Conservation (phyloP, 2,888 invertebrate species). For the Nipponacmea schrenckii region DNA sequence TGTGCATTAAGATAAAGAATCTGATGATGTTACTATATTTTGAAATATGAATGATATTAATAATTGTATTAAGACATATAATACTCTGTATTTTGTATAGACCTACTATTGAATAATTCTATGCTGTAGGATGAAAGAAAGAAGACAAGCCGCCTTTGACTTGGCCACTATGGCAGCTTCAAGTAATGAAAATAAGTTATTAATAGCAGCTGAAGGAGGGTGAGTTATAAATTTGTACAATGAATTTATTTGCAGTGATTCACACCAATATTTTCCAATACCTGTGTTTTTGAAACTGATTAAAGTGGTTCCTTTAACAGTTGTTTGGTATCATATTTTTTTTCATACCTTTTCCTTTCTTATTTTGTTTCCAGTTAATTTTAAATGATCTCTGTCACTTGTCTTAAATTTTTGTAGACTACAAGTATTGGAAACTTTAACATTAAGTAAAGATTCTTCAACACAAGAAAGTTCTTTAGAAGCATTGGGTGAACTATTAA, state of each 20-base stretch:
- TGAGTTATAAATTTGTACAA: constrained; percentile 34
- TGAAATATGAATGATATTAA: too few relatives aligned
- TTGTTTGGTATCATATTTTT: too few relatives aligned
- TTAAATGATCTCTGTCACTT: too few relatives aligned
- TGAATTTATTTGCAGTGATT: not conserved
- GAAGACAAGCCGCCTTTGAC: constrained; percentile 62
- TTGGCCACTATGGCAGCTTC: constrained; percentile 63
- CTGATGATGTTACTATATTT: too few relatives aligned
- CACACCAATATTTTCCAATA: not conserved
- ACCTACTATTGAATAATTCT: too few relatives aligned
- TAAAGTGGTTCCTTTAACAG: too few relatives aligned
- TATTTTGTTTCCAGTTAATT: too few relatives aligned
- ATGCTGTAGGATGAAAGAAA: constrained; percentile 46
- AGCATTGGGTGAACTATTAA: constrained; percentile 61
- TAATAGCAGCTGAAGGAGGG: constrained; percentile 65
- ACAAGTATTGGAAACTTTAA: constrained; percentile 55
- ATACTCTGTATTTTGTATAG: too few relatives aligned
- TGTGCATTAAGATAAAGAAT: too few relatives aligned
- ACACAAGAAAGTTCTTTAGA: constrained; percentile 65
- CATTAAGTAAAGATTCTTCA: constrained; percentile 54
- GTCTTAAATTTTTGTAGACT: constrained; percentile 36
- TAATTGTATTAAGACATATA: too few relatives aligned
- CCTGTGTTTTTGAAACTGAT: too few relatives aligned
- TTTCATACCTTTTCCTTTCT: too few relatives aligned
- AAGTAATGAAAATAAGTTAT: constrained; percentile 64